Evolutionary conservation across 2,888 invertebrate species (phyloP), one percentile per base, ranked within the genome.

Genomic region (Holacanthella duospinosa): DNA sequence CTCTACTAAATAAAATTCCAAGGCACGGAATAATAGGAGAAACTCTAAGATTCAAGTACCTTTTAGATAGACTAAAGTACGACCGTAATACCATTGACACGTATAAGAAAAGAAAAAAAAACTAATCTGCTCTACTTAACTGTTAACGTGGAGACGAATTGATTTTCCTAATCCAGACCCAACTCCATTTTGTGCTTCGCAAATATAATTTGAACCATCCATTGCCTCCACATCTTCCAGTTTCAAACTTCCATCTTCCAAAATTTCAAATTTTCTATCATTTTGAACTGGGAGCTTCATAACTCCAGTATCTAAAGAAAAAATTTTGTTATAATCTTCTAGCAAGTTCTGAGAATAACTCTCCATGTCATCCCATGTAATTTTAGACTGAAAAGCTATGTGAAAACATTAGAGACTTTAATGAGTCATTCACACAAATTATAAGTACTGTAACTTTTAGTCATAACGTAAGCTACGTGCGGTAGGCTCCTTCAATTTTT

Each of bases 181-280:
- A 19, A 79, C 76, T 2, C 76, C 75, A 64, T 79, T 79, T 29
- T 74, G 71, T 12, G 77, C 75, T 55, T 77, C 76, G 69, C 79
- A 79, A 55, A 77, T 70, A 66, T 77, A 79, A 64, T 75, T 71
- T 0, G 77, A 76, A 59, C 75, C 74, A 64, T 78, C 78, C 26
- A 68, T 69, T 29, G 75, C 74, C 58, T 69, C 65, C 25, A 76
- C 68, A 43, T 66, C 65, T 26, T 66, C 64, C 53, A 72, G 63
- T 29, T 66, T 44, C 43, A 70, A 65, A 63, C 67, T 69, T 53
- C 72, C 71, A 61, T 70, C 69, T 9, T 58, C 64, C 44, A 68
- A 60, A 26, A 69, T 59, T 29, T 63, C 63, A 59, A 62, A 68
- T 56, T 71, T 71, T 36, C 66, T 66, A 58, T 68, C 66, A n/a